A percentile compares a stretch with the other conserved stretches of the same genome.
Conservation (phyloP, 23 tunicate species). For the Trididemnum miniatum region DNA sequence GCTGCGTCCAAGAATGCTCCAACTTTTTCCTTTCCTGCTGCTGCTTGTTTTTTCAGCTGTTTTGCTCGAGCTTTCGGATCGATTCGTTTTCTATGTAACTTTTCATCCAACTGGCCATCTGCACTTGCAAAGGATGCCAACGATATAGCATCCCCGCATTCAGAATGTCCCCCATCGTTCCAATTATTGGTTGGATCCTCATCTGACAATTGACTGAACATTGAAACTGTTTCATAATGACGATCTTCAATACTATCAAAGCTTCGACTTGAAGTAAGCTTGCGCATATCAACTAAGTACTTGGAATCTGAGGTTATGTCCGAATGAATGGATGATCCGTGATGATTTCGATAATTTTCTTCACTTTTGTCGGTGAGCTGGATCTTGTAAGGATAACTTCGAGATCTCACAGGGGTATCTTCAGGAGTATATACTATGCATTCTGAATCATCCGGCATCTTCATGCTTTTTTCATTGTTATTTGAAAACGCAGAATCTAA, state of each 20-base stretch:
- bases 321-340: background rate
- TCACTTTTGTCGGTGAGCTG: background rate
- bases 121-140: conserved; percentile 16
- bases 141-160: conserved; percentile 17
- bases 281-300: background rate
- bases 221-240: background rate
- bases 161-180: background rate
- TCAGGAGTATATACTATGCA: background rate
- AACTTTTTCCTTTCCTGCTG: conserved; percentile 13
- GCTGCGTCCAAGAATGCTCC: conserved; percentile 41
- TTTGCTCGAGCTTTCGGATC: conserved; percentile 7
- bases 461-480: background rate
- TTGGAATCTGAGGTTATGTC: background rate
- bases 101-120: background rate
- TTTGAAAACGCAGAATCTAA: conserved; percentile 11
- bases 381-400: background rate
- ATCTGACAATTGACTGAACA: conserved; percentile 14
- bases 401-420: background rate
- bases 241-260: background rate
- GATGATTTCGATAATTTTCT: background rate
- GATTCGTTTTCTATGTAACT: background rate
- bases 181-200: conserved; percentile 2
- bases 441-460: background rate
- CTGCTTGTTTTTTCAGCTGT: conserved; percentile 29
- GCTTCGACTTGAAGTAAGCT: background rate